A percentile compares a stretch with the other conserved stretches of the same genome.
Evolutionary conservation across 2,797 vertebrate species (phyloP).

Genomic region (Schizopygopsis malacanthus): DNA sequence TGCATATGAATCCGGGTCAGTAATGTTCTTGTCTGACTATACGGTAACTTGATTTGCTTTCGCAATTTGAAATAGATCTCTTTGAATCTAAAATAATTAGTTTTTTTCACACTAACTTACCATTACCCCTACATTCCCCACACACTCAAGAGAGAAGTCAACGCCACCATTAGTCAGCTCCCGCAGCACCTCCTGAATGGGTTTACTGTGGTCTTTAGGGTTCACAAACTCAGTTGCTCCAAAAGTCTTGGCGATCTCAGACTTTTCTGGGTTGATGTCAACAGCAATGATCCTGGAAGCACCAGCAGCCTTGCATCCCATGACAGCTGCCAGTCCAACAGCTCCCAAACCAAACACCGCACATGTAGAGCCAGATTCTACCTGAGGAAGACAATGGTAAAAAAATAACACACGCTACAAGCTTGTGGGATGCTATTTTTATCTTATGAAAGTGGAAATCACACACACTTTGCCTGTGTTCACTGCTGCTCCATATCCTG

Average conservation of each 20-base stretch:
- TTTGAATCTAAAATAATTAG: not conserved
- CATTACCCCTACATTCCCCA: constrained; percentile 79
- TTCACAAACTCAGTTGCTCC: constrained; percentile 83
- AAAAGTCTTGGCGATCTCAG: constrained; percentile 76
- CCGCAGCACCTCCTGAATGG: constrained; percentile 79
- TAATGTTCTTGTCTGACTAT: not conserved
- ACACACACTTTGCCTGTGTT: constrained; percentile 79
- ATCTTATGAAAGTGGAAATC: not conserved
- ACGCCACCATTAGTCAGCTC: constrained; percentile 77
- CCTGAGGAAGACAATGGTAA: constrained; percentile 62
- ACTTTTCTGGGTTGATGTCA: constrained; percentile 78
- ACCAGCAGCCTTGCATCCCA: constrained; percentile 78
- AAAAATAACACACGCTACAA: not conserved
- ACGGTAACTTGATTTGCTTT: not conserved
- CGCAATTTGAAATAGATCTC: not conserved
- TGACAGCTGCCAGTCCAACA: constrained; percentile 78
- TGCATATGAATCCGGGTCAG: not conserved
- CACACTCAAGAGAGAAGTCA: constrained; percentile 83
- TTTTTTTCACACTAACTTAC: constrained; percentile 66
- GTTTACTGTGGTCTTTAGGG: constrained; percentile 72
- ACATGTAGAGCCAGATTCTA: constrained; percentile 78
- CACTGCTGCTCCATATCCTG: constrained; percentile 83
- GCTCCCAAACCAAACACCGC: constrained; percentile 78
- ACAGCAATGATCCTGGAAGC: constrained; percentile 78
- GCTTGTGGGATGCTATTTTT: not conserved